Conservation (phyloP, 1,140 invertebrate species). For the Calliphora vicina region DNA sequence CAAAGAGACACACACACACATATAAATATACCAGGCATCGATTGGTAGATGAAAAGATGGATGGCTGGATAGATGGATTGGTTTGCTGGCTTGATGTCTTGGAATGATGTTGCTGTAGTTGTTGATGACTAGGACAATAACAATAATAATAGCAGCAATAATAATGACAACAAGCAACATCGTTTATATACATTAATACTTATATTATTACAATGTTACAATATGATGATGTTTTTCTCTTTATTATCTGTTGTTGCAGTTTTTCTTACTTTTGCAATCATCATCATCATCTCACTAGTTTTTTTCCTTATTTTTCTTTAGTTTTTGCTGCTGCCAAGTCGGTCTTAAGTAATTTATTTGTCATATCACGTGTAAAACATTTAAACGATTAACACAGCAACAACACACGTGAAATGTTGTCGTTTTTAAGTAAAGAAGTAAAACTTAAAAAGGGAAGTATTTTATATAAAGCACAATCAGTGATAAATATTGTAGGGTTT, state of each 20-base stretch:
- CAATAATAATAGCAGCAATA: conserved; percentile 1
- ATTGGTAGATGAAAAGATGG: neutral
- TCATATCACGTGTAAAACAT: conserved; percentile 40
- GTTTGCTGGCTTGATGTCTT: neutral
- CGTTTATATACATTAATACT: neutral
- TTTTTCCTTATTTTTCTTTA: neutral
- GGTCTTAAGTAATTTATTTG: conserved; percentile 38
- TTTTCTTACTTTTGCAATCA: neutral
- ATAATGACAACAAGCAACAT: neutral
- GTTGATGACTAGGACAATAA: neutral
- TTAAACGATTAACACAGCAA: conserved; percentile 29
- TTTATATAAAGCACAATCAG: too few species aligned
- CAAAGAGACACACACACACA: too few species aligned
- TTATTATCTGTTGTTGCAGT: neutral
- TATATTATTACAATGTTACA: neutral
- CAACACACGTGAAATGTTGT: neutral
- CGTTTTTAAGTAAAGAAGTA: too few species aligned
- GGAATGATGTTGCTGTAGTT: neutral
- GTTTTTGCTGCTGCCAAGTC: neutral
- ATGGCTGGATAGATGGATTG: neutral
- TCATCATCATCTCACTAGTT: neutral
- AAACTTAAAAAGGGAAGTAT: too few species aligned
- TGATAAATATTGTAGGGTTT: too few species aligned
- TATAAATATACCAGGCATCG: too few species aligned
- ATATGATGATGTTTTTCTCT: neutral